Evolutionary conservation across 2,888 invertebrate species (phyloP).

Genomic region (Aproaerema taeniolella): DNA sequence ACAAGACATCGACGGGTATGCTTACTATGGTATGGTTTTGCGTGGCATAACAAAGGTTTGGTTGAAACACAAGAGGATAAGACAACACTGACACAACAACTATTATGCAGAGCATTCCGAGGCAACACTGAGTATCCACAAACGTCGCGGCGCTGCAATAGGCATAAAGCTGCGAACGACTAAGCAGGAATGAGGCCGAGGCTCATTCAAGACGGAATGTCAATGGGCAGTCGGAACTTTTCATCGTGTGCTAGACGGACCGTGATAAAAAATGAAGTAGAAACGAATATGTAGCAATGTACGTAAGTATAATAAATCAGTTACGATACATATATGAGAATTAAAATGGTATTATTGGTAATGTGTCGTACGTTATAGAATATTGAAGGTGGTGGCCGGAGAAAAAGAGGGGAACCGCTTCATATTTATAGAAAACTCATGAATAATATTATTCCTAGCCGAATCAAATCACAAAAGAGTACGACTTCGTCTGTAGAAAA

Average conservation of each 20-base stretch:
- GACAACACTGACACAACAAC: constrained; percentile 16
- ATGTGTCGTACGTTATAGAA: too few species aligned
- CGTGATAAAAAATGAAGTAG: background rate
- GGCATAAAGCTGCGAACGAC: constrained; percentile 40
- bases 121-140: constrained; percentile 22
- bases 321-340: too few species aligned
- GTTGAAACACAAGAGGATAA: constrained; percentile 12
- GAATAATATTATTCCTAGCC: constrained; percentile 16
- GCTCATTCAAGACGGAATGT: constrained; percentile 58
- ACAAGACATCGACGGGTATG: constrained; percentile 31
- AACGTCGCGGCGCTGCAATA: constrained; percentile 31
- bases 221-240: constrained; percentile 56
- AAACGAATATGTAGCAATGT: background rate
- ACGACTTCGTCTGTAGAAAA: too few species aligned
- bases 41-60: constrained; percentile 18
- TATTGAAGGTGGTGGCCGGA: too few species aligned
- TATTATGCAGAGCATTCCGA: constrained; percentile 18
- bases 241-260: constrained; percentile 27
- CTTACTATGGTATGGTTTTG: constrained; percentile 59
- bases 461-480: constrained; percentile 10
- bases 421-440: constrained; percentile 16
- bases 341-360: too few species aligned
- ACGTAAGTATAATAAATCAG: background rate
- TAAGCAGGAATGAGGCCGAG: constrained; percentile 58
- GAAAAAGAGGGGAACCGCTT: too few species aligned